Percentiles rank a stretch among this genome's conserved stretches.
Conservation (phyloP, 1,140 invertebrate species). For the Aphidius ervi region DNA sequence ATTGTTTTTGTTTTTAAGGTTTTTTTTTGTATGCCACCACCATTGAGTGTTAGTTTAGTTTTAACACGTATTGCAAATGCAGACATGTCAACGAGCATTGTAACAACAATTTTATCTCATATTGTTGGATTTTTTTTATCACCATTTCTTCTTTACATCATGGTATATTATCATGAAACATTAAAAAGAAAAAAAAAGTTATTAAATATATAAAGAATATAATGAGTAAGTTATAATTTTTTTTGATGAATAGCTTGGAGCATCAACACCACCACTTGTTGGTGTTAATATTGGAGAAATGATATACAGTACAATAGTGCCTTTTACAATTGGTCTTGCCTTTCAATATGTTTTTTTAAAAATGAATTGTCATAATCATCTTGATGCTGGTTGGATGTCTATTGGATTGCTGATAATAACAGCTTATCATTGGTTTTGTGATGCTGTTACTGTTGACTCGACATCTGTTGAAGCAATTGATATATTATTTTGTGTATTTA, state of each 20-base stretch:
- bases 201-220: background rate
- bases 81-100: constrained; percentile 46
- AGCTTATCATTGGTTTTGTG: constrained; percentile 48
- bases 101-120: constrained; percentile 43
- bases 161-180: constrained; percentile 33
- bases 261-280: constrained; percentile 39
- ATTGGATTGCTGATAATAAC: constrained; percentile 40
- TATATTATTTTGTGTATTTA: constrained; percentile 44
- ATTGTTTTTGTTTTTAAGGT: constrained; percentile 35
- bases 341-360: constrained; percentile 30
- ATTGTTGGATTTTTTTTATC: constrained; percentile 46
- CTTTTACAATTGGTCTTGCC: constrained; percentile 39
- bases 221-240: constrained; percentile 1
- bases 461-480: constrained; percentile 44
- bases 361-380: constrained; percentile 22
- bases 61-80: constrained; percentile 42
- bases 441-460: constrained; percentile 44
- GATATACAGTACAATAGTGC: constrained; percentile 44
- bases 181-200: background rate
- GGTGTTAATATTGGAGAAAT: constrained; percentile 46
- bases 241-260: constrained; percentile 33
- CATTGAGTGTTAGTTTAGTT: constrained; percentile 44
- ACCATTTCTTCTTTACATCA: constrained; percentile 44
- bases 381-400: constrained; percentile 40
- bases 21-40: constrained; percentile 50